Evolutionary conservation across 1,140 invertebrate species (phyloP).

Genomic region (Anoplophora glabripennis): DNA sequence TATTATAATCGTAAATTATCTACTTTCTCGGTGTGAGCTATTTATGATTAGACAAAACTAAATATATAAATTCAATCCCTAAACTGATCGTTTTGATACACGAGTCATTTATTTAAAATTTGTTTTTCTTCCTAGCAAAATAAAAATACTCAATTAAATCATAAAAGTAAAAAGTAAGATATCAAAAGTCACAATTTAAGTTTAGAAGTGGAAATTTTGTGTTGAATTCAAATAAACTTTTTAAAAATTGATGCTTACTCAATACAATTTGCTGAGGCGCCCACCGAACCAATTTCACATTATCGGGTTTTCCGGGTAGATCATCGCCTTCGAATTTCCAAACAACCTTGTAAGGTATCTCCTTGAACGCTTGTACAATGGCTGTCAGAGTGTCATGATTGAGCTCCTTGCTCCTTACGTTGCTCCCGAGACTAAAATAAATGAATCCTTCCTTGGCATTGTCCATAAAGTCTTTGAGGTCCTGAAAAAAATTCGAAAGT

Average conservation of each 20-base stretch:
- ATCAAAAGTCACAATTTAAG: too few relatives aligned
- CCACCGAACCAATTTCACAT: conserved; percentile 59
- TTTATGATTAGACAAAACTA: too few relatives aligned
- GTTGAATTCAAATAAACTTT: neutral
- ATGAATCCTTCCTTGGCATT: conserved; percentile 51
- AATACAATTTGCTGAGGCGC: conserved; percentile 54
- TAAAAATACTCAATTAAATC: too few relatives aligned
- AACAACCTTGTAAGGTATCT: conserved; percentile 53
- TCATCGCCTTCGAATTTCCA: conserved; percentile 54
- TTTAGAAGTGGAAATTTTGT: too few relatives aligned
- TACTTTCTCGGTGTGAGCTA: too few relatives aligned
- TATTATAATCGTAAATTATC: too few relatives aligned
- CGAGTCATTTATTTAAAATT: too few relatives aligned
- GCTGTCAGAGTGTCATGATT: conserved; percentile 21
- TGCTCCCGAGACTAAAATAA: conserved; percentile 56
- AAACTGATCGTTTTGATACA: too few relatives aligned
- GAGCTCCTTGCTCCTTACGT: conserved; percentile 42
- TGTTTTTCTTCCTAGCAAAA: too few relatives aligned
- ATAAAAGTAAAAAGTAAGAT: too few relatives aligned
- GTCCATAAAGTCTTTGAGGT: conserved; percentile 45
- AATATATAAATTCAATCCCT: too few relatives aligned
- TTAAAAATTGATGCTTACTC: conserved; percentile 11
- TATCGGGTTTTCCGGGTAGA: conserved; percentile 39
- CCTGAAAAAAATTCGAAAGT: neutral
- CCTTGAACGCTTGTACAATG: conserved; percentile 48